Evolutionary conservation across 2,888 invertebrate species (phyloP), one percentile per base, ranked within the genome.

Genomic region (Zele albiditarsus): DNA sequence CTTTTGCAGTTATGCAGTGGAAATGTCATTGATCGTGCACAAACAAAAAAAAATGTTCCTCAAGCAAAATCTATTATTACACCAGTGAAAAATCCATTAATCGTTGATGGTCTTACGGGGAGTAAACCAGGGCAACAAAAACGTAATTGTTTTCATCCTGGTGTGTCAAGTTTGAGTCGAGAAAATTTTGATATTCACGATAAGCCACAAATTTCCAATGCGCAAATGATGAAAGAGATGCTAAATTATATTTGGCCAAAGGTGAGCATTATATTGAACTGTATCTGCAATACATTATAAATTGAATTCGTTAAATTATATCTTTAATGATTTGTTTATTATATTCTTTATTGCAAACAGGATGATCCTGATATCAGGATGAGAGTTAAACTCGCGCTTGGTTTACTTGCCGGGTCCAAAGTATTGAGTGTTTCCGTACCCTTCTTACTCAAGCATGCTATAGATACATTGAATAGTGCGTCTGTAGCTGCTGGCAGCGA

Each of bases 231-330:
- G 33, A 92, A 92, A 80, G 95, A 95, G 69, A 98, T 99, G 97
- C 89, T 96, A 88, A 92, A 93, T 69, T 97, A 98, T 90, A 95
- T 99, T 74, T 99, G 99, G 99, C 99, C 99, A 31, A 95, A 96
- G 91, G 95, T 95, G 80, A 89, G 89, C 46, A 20, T 23, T n/a
- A 1, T 6, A 25, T 27, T 3, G 4, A 16, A 42, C n/a, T n/a
- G n/a, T n/a, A n/a, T n/a, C n/a, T n/a, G n/a, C n/a, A n/a, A n/a
- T n/a, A n/a, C n/a, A n/a, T n/a, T n/a, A n/a, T n/a, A n/a, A 16
- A 65, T 31, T 28, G 33, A 53, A 66, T 49, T 10, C 4, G 14
- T 25, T 46, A 14, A 49, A 20, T 28, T 49, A 62, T 31, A 14
- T 28, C 12, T 14, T n/a, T n/a, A n/a, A n/a, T n/a, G n/a, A n/a